Conservation (phyloP, 2,888 invertebrate genomes). For the Ectemnius continuus region DNA sequence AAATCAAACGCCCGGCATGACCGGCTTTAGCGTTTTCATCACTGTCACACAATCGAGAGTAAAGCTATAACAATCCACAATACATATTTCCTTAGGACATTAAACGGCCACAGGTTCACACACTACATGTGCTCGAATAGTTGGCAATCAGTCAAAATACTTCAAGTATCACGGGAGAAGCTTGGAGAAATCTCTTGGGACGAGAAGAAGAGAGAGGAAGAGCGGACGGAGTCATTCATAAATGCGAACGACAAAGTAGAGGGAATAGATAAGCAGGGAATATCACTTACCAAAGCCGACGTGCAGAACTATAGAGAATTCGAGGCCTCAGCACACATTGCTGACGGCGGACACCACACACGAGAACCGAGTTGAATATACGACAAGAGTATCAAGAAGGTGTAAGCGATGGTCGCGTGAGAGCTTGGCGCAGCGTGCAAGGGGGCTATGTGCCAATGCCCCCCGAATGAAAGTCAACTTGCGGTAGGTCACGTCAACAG, state of each 20-base stretch:
- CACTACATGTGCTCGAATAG: neutral
- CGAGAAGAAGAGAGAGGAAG: slow-evolving; percentile 12
- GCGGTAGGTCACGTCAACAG: slow-evolving; percentile 62
- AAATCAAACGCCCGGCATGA: no score
- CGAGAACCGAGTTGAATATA: slow-evolving; percentile 3
- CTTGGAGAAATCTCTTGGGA: neutral
- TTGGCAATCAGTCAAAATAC: neutral
- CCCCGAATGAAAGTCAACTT: slow-evolving; percentile 57
- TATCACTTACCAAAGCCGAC: slow-evolving; percentile 4
- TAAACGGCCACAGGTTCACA: no score
- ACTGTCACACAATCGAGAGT: no score
- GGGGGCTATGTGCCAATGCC: slow-evolving; percentile 38
- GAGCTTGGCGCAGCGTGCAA: neutral
- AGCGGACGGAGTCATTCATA: slow-evolving; percentile 8
- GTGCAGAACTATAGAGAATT: neutral
- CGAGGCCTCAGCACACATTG: neutral
- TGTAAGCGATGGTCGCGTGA: neutral
- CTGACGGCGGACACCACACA: slow-evolving; percentile 11
- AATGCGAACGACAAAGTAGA: neutral
- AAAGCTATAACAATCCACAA: no score
- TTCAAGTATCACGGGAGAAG: slow-evolving; percentile 13
- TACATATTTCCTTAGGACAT: no score
- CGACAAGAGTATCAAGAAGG: neutral
- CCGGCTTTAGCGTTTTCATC: no score
- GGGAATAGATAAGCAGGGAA: slow-evolving; percentile 1